These are phyloP conservation scores for Motacilla tschutschensis DNA, from an alignment of 2,113 vertebrate species.

Conservation along the genomic window DNA sequence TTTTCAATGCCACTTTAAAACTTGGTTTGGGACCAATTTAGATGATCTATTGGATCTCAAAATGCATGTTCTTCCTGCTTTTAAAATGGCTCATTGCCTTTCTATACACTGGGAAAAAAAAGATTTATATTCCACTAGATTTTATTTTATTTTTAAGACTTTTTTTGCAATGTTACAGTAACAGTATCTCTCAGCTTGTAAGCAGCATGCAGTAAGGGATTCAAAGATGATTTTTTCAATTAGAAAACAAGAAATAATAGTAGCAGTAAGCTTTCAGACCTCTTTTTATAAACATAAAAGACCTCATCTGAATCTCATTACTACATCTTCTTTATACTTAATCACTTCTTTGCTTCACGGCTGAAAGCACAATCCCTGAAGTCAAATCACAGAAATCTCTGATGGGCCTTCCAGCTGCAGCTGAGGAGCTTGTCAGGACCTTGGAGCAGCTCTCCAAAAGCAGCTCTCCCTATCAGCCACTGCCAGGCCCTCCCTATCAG, in stretches of 20 bases:
- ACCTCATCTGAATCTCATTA: conserved; percentile 33
- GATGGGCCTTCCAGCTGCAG: not conserved
- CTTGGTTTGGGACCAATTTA: conserved; percentile 59
- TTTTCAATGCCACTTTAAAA: conserved; percentile 50
- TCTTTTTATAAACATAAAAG: not conserved
- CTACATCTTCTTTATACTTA: not conserved
- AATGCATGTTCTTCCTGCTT: conserved; percentile 62
- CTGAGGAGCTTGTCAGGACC: not conserved
- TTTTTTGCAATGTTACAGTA: not conserved
- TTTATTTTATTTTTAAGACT: conserved; percentile 30
- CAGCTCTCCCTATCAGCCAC: not conserved
- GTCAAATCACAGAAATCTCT: conserved; percentile 3
- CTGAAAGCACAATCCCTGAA: not conserved
- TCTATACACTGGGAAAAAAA: not conserved
- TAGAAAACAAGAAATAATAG: not conserved
- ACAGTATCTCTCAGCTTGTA: not conserved
- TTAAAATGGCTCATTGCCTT: conserved; percentile 68
- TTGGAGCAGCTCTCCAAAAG: not conserved
- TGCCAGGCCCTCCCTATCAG: not conserved
- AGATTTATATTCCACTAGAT: not conserved
- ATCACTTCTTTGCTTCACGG: not conserved
- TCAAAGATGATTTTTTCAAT: not conserved
- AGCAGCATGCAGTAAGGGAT: not conserved
- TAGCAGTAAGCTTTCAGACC: not conserved
- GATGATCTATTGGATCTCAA: conserved; percentile 59